Evolutionary conservation across 2,113 vertebrate genomes (phyloP).

Genomic region (Sakesphorus luctuosus): DNA sequence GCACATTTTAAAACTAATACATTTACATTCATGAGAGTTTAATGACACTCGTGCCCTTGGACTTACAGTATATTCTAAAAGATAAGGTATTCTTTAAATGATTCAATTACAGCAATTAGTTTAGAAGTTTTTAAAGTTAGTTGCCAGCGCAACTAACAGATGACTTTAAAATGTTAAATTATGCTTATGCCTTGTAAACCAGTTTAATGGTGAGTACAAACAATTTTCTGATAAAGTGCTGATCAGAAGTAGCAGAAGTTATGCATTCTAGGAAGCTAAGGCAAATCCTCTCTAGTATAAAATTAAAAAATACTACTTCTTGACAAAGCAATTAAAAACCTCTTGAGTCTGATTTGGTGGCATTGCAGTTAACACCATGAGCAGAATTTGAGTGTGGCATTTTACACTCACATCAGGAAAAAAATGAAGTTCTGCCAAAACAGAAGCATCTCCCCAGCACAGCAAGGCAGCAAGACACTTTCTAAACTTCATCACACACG

Average conservation of each 20-base stretch:
- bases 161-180: background rate
- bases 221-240: background rate
- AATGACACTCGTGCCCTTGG: background rate
- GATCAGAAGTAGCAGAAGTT: background rate
- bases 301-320: background rate
- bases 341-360: background rate
- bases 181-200: background rate
- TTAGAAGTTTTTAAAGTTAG: background rate
- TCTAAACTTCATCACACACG: background rate
- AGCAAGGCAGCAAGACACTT: background rate
- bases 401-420: background rate
- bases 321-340: background rate
- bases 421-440: background rate
- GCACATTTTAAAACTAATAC: background rate
- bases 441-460: accelerated
- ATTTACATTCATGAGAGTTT: background rate
- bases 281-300: background rate
- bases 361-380: background rate
- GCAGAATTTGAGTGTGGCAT: background rate
- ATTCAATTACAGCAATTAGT: background rate
- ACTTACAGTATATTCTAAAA: background rate
- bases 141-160: background rate
- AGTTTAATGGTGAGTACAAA: background rate
- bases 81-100: background rate
- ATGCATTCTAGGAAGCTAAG: background rate